Percentiles rank a stretch among this genome's conserved stretches.
Conservation (phyloP, 2,797 vertebrate genomes). For the Neostethus bicornis region DNA sequence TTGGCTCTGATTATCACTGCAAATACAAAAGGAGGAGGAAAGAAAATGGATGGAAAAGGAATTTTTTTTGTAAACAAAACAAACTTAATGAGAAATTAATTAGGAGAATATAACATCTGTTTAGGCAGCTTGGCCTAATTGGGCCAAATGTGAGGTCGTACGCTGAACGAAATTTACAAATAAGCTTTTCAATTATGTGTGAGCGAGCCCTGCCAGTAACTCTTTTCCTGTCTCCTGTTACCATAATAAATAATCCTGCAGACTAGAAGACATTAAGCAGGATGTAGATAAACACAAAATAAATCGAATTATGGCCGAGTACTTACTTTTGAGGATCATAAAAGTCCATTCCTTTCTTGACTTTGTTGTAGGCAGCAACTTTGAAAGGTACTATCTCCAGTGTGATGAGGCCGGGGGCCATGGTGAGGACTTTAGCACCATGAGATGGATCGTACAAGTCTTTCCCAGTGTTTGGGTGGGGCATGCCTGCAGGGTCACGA, state of each 20-base stretch:
- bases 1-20: conserved; percentile 51
- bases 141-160: conserved; percentile 41
- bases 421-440: conserved; percentile 96
- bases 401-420: conserved; percentile 96
- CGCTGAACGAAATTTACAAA: conserved; percentile 38
- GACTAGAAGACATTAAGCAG: neutral
- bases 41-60: conserved; percentile 41
- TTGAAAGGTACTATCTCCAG: conserved; percentile 97
- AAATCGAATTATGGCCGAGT: neutral
- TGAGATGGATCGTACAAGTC: conserved; percentile 96
- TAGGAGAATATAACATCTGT: conserved; percentile 46
- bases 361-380: conserved; percentile 97
- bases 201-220: conserved; percentile 7
- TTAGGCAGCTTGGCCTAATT: conserved; percentile 52
- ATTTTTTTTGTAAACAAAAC: conserved; percentile 26
- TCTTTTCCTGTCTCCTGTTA: conserved; percentile 8
- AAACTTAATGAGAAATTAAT: conserved; percentile 50
- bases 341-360: conserved; percentile 94
- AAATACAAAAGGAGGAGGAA: conserved; percentile 39
- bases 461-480: conserved; percentile 92
- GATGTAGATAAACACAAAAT: neutral
- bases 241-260: conserved; percentile 10
- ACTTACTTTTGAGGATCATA: conserved; percentile 93
- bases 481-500: conserved; percentile 96
- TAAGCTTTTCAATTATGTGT: conserved; percentile 12